phyloP scores from a whole-genome alignment of 2,113 vertebrate species.

The Zosterops lateralis region DNA sequence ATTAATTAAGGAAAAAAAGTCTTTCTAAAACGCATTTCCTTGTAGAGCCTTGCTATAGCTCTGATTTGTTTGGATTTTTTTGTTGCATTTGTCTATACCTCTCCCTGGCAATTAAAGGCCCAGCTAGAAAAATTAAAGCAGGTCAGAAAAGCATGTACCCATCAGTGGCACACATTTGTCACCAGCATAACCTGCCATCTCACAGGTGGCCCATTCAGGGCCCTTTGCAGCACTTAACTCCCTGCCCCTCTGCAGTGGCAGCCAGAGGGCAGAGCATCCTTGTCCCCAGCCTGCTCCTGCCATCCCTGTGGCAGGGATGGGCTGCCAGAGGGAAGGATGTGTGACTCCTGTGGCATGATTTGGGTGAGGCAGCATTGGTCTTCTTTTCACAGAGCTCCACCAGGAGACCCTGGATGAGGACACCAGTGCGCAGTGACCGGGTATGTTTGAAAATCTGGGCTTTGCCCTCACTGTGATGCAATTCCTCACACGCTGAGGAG shows the following conservation, averaged over 20 bases:
- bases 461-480: rapidly evolving
- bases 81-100: conserved; percentile 15
- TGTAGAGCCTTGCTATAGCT: conserved; percentile 13
- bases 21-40: conserved; percentile 49
- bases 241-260: not conserved
- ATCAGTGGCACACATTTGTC: not conserved
- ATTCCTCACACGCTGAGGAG: rapidly evolving
- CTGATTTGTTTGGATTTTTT: not conserved
- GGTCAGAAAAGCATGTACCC: not conserved
- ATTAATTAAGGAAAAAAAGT: conserved; percentile 61
- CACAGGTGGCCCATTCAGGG: not conserved
- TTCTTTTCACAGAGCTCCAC: not conserved
- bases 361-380: not conserved
- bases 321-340: not conserved
- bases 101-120: conserved; percentile 18
- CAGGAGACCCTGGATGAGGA: not conserved
- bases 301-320: rapidly evolving
- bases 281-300: not conserved
- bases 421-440: rapidly evolving
- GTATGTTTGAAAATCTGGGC: not conserved
- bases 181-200: not conserved
- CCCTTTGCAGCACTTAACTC: not conserved
- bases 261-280: not conserved
- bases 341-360: rapidly evolving
- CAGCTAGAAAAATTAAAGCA: conserved; percentile 29